phyloP scores from a whole-genome alignment of 2,888 invertebrate species.

The Rotaria magnacalcarata region DNA sequence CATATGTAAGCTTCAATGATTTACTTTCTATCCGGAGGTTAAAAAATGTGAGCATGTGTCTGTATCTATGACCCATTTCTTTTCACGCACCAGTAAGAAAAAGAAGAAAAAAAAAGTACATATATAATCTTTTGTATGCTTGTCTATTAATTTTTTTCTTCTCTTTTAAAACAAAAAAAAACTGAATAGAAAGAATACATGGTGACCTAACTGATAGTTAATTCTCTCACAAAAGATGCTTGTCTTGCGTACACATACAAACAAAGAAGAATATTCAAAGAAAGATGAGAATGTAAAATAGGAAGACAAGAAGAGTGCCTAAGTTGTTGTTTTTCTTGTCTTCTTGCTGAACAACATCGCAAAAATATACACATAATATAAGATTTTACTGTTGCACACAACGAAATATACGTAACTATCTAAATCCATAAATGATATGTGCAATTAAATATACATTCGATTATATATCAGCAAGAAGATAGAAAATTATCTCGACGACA shows the following conservation, averaged over 20 bases:
- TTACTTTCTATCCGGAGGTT: not conserved
- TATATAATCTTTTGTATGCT: not conserved
- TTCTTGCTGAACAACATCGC: not conserved
- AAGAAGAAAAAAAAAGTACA: not conserved
- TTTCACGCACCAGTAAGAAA: slow-evolving; percentile 4
- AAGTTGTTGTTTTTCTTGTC: not conserved
- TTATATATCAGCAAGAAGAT: not conserved
- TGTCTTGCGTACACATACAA: slow-evolving; percentile 3
- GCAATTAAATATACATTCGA: not conserved
- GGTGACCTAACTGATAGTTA: not conserved
- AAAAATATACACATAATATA: not conserved
- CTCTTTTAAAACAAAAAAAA: not conserved
- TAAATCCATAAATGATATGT: slow-evolving; percentile 18
- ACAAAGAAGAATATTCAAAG: not conserved
- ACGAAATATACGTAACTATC: not conserved
- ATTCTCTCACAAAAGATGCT: slow-evolving; percentile 16
- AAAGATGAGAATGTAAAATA: not conserved
- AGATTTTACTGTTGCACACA: slow-evolving; percentile 26
- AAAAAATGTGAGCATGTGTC: slow-evolving; percentile 4
- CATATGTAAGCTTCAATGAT: slow-evolving; percentile 18
- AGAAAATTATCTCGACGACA: slow-evolving; percentile 16
- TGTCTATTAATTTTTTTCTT: not conserved
- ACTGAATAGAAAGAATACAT: slow-evolving; percentile 25
- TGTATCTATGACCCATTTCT: not conserved
- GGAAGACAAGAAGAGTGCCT: not conserved